Conservation (phyloP, 2,888 invertebrate species). For the Miltochrista miniata region DNA sequence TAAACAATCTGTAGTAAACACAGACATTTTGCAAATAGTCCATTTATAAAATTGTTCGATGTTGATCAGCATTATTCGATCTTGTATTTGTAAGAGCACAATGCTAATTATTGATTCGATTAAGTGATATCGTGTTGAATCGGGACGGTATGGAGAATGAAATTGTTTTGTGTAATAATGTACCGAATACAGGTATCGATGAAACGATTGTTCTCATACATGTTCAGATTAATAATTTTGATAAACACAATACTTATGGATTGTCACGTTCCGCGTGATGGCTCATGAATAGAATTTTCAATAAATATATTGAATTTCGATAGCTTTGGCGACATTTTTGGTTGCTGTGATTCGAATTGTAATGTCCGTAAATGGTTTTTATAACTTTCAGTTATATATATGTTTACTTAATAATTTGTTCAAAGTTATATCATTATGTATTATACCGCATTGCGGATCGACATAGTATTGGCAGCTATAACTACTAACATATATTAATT, state of each 20-base stretch:
- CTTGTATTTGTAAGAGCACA: conserved; percentile 41
- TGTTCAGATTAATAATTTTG: conserved; percentile 18
- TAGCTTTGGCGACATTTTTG: conserved; percentile 11
- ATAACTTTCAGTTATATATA: neutral
- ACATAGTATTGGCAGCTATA: no score
- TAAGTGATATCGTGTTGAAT: conserved; percentile 47
- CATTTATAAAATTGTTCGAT: conserved; percentile 47
- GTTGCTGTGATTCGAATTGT: conserved; percentile 7
- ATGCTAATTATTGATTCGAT: conserved; percentile 56
- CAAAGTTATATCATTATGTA: no score
- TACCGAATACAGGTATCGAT: conserved; percentile 14
- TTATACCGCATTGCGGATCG: no score
- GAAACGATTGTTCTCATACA: conserved; percentile 10
- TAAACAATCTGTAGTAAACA: conserved; percentile 26
- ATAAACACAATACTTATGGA: conserved; percentile 19
- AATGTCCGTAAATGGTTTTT: conserved; percentile 5
- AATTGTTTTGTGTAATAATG: conserved; percentile 14
- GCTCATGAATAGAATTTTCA: conserved; percentile 4
- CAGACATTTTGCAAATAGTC: conserved; percentile 46
- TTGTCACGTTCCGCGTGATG: conserved; percentile 6
- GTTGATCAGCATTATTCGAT: conserved; percentile 48
- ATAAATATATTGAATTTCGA: conserved; percentile 8
- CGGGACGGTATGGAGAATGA: conserved; percentile 15
- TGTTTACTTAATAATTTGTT: neutral
- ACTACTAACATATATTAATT: no score